Evolutionary conservation across 2,797 vertebrate genomes (phyloP).

Genomic region (Melanotaenia parkinsoni): DNA sequence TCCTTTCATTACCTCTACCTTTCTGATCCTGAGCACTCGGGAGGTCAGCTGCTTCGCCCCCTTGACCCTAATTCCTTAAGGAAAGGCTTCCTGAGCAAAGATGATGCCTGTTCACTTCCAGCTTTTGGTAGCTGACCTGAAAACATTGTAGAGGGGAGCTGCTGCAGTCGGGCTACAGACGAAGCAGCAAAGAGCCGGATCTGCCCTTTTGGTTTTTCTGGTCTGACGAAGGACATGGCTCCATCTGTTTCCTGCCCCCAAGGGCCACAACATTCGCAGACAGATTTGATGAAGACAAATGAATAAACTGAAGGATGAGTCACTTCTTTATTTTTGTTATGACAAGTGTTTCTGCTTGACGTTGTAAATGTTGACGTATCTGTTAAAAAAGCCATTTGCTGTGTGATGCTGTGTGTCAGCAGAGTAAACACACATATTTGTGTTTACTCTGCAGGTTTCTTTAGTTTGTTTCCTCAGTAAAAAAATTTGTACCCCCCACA

Average conservation of each 20-base stretch:
- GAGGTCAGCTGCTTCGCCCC: constrained; percentile 39
- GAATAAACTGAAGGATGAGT: constrained; percentile 66
- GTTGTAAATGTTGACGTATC: constrained; percentile 52
- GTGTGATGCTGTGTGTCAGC: constrained; percentile 3
- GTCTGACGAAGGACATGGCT: constrained; percentile 61
- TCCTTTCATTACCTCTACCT: constrained; percentile 58
- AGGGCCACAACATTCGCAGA: constrained; percentile 29
- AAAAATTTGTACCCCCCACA: constrained; percentile 34
- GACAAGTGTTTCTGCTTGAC: constrained; percentile 56
- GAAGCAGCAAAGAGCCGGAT: constrained; percentile 24
- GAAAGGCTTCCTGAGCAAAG: constrained; percentile 64
- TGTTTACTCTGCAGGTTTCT: constrained; percentile 38
- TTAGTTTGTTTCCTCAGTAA: constrained; percentile 53
- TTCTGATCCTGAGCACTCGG: constrained; percentile 45
- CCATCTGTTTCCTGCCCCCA: constrained; percentile 74
- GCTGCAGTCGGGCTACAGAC: constrained; percentile 31
- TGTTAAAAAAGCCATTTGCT: constrained; percentile 34
- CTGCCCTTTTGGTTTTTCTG: constrained; percentile 39
- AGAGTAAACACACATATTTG: neutral
- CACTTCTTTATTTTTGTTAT: constrained; percentile 47
- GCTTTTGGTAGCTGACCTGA: constrained; percentile 59
- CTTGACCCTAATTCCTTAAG: constrained; percentile 67
- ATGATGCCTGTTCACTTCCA: constrained; percentile 14
- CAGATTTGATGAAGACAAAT: constrained; percentile 57
- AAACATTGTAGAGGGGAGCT: constrained; percentile 51